Conservation (phyloP, 2,797 vertebrate genomes). For the Furcifer pardalis region DNA sequence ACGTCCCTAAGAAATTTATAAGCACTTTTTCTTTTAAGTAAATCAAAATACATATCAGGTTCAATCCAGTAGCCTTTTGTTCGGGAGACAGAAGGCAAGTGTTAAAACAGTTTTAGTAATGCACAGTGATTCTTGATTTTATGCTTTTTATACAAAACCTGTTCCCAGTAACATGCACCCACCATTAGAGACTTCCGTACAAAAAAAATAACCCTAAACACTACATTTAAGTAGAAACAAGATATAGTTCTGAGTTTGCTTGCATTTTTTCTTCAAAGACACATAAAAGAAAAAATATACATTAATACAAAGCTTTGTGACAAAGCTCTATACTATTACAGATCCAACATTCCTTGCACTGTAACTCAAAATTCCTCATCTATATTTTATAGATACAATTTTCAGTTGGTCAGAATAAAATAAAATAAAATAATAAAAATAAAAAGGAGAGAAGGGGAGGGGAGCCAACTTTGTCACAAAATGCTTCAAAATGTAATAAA, state of each 20-base stretch:
- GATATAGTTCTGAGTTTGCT: slow-evolving; percentile 86
- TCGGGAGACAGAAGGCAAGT: slow-evolving; percentile 80
- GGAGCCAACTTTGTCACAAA: slow-evolving; percentile 86
- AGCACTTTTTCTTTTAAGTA: slow-evolving; percentile 83
- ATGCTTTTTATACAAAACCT: slow-evolving; percentile 85
- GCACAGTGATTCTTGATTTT: slow-evolving; percentile 85
- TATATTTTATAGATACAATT: slow-evolving; percentile 89
- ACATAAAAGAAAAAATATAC: slow-evolving; percentile 84
- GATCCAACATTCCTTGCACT: slow-evolving; percentile 93
- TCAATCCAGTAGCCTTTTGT: slow-evolving; percentile 87
- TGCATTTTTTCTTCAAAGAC: slow-evolving; percentile 78
- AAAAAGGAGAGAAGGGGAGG: slow-evolving; percentile 73
- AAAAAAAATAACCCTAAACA: slow-evolving; percentile 85
- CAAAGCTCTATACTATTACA: slow-evolving; percentile 91
- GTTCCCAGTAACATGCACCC: slow-evolving; percentile 94
- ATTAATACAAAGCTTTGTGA: slow-evolving; percentile 88
- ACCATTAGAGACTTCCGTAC: slow-evolving; percentile 87
- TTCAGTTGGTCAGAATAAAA: slow-evolving; percentile 90
- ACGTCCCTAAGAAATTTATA: slow-evolving; percentile 98
- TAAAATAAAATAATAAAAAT: slow-evolving; percentile 82
- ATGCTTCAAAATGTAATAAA: slow-evolving; percentile 84
- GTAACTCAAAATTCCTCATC: slow-evolving; percentile 90
- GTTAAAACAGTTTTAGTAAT: slow-evolving; percentile 85
- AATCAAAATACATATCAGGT: slow-evolving; percentile 94
- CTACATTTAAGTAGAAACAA: slow-evolving; percentile 84